These are phyloP conservation scores for Austrolebias charrua DNA, from an alignment of 2,797 vertebrate species.

Conservation along the genomic window DNA sequence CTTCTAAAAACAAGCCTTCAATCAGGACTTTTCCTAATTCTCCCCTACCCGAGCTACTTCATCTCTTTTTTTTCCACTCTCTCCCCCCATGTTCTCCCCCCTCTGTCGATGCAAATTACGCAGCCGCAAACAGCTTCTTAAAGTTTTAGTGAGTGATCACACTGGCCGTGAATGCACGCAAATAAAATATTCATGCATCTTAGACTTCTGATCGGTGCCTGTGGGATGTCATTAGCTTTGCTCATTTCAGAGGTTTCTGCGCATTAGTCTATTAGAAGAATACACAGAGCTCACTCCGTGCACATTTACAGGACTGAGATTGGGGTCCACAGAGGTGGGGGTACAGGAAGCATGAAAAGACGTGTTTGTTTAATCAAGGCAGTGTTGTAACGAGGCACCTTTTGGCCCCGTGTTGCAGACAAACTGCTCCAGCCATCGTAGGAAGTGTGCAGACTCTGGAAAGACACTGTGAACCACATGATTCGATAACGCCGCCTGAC, in stretches of 20 bases:
- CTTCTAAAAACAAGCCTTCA: conserved; percentile 45
- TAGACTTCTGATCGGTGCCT: conserved; percentile 65
- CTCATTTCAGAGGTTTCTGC: conserved; percentile 59
- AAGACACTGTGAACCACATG: conserved; percentile 22
- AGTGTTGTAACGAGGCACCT: conserved; percentile 6
- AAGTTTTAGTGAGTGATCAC: conserved; percentile 74
- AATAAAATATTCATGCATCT: conserved; percentile 73
- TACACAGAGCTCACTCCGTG: conserved; percentile 46
- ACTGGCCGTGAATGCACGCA: conserved; percentile 63
- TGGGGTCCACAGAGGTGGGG: conserved; percentile 32
- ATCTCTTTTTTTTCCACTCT: neutral
- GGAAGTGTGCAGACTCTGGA: conserved; percentile 11
- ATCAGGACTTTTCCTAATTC: conserved; percentile 37
- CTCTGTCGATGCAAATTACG: conserved; percentile 51
- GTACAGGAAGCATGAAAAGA: conserved; percentile 26
- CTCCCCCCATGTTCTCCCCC: conserved; percentile 8
- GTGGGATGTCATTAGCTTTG: conserved; percentile 72
- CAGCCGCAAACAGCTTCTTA: conserved; percentile 67
- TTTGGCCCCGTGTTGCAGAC: conserved; percentile 20
- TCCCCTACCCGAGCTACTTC: conserved; percentile 1
- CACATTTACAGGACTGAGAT: conserved; percentile 43
- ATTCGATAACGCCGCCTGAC: conserved; percentile 35
- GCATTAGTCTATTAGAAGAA: conserved; percentile 50
- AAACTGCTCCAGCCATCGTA: conserved; percentile 16
- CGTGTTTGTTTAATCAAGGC: conserved; percentile 17